phyloP scores from a whole-genome alignment of 1,140 invertebrate genomes.

The fruit fly (Drosophila melanogaster) region Release_6_plus_ISO1_MT NC_004354.4:16445501-16446000 shows the following conservation, averaged over 20 bases:
- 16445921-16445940: too few species aligned
- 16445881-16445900: slow-evolving; percentile 58
- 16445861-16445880: slow-evolving; percentile 99
- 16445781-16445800: slow-evolving; percentile 95
- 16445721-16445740: slow-evolving; percentile 97
- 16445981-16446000: too few species aligned
- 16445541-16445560: slow-evolving; percentile 41
- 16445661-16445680: slow-evolving; percentile 94
- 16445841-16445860: slow-evolving; percentile 97
- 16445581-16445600: slow-evolving; percentile 53
- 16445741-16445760: slow-evolving; percentile 99
- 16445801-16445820: slow-evolving; percentile 94
- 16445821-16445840: slow-evolving; percentile 94
- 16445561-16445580: slow-evolving; percentile 64
- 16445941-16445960: too few species aligned
- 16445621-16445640: slow-evolving; percentile 85
- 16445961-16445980: too few species aligned
- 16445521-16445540: slow-evolving; percentile 11
- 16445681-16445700: slow-evolving; percentile 96
- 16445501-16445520: slow-evolving; percentile 14
- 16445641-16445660: slow-evolving; percentile 85
- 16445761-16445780: slow-evolving; percentile 97
- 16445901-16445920: background rate
- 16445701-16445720: slow-evolving; percentile 96
- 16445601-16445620: slow-evolving; percentile 72